These are phyloP conservation scores for Danio albolineatus DNA, from an alignment of 2,797 vertebrate genomes.

Conservation along the genomic window DNA sequence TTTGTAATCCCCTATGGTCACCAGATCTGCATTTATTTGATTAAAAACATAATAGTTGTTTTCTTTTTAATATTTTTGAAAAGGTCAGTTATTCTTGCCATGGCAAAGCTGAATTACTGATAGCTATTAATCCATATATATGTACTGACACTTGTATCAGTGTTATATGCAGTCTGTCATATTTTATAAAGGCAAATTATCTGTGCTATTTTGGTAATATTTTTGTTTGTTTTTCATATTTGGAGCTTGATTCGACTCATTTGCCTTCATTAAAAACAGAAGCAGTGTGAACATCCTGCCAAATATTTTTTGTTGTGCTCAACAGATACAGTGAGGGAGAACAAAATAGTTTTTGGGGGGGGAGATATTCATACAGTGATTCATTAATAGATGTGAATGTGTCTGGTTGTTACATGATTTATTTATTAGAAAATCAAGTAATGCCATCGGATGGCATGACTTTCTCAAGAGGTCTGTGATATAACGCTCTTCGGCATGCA, in stretches of 20 bases:
- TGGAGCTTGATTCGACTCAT: too few species aligned
- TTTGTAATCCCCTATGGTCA: neutral
- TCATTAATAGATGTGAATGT: neutral
- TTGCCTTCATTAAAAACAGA: neutral
- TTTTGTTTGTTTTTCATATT: too few species aligned
- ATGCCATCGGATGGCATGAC: neutral
- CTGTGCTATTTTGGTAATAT: too few species aligned
- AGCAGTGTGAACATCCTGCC: neutral
- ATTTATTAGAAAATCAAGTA: constrained; percentile 5
- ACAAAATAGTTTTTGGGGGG: too few species aligned
- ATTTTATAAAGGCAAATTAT: neutral
- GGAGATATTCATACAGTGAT: too few species aligned
- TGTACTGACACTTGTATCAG: too few species aligned
- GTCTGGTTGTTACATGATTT: neutral
- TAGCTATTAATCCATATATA: neutral
- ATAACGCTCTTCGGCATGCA: neutral
- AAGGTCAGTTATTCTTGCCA: neutral
- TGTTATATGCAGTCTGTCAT: too few species aligned
- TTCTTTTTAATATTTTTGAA: neutral
- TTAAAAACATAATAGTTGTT: neutral
- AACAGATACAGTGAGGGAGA: neutral
- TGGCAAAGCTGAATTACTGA: neutral
- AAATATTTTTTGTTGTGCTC: neutral
- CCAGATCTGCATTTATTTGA: neutral
- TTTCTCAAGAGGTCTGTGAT: constrained; percentile 11